Percentiles rank a stretch among this genome's conserved stretches.
Conservation (phyloP, 2,113 vertebrate species). For the Galemys pyrenaicus region DNA sequence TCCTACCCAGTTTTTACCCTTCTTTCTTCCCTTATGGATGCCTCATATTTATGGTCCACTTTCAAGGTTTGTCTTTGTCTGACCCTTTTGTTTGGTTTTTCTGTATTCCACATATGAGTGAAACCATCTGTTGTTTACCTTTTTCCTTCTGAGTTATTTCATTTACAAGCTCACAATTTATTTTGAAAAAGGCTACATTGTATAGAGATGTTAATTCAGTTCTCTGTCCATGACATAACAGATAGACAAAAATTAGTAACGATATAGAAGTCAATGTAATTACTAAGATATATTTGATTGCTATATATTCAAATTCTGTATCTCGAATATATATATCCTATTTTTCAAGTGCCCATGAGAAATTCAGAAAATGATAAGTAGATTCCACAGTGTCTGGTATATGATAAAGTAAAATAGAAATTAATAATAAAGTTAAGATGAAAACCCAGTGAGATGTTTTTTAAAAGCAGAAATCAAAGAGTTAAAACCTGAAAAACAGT, state of each 20-base stretch:
- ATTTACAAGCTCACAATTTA: no score
- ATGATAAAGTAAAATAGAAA: neutral
- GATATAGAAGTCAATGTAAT: neutral
- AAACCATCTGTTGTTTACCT: no score
- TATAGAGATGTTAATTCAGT: neutral
- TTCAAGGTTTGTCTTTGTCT: no score
- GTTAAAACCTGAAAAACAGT: slow-evolving; percentile 13
- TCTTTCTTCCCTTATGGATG: neutral
- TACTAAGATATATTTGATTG: neutral
- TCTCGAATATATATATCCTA: neutral
- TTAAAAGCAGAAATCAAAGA: neutral
- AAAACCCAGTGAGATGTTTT: neutral
- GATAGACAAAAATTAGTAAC: neutral
- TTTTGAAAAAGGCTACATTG: neutral
- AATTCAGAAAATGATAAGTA: neutral
- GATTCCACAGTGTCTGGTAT: neutral
- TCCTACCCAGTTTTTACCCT: no score
- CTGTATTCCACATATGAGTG: no score
- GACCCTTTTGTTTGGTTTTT: no score
- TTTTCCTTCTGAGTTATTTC: no score
- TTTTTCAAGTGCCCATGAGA: neutral
- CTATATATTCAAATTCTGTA: neutral
- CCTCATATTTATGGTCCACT: no score
- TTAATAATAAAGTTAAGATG: neutral
- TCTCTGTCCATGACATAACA: neutral